These are phyloP conservation scores for Baryphthengus martii DNA, from an alignment of 2,113 vertebrate genomes.

Conservation along the genomic window DNA sequence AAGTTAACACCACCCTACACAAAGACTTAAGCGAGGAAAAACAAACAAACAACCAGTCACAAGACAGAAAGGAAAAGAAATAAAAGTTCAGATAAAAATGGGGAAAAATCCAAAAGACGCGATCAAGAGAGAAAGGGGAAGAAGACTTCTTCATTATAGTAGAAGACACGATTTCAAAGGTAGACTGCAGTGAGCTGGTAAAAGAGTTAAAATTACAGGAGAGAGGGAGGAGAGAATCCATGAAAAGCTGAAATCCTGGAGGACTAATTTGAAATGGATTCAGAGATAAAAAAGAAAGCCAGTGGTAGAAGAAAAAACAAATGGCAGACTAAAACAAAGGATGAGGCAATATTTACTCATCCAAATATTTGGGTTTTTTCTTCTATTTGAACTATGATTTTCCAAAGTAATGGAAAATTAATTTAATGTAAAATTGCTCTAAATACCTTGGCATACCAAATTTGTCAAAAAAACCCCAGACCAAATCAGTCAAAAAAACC, in stretches of 20 bases:
- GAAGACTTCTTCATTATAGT: neutral
- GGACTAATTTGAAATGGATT: neutral
- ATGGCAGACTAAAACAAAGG: neutral
- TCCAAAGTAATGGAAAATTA: neutral
- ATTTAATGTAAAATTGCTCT: neutral
- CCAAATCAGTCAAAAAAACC: neutral
- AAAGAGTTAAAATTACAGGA: neutral
- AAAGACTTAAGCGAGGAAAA: neutral
- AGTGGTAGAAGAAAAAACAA: neutral
- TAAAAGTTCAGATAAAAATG: neutral
- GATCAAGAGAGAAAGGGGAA: neutral
- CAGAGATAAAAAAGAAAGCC: neutral
- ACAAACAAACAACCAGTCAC: neutral
- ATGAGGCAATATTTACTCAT: neutral
- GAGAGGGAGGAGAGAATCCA: neutral
- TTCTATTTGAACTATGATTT: neutral
- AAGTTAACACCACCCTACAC: neutral
- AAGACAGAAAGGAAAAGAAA: slow-evolving; percentile 4
- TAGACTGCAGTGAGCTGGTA: neutral
- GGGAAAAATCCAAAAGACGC: neutral
- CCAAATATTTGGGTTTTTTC: neutral
- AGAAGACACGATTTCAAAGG: neutral
- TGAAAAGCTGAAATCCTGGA: neutral
- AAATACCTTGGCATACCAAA: neutral
- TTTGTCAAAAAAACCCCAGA: neutral